Conservation (phyloP, 2,113 vertebrate species). For the Oostethus manadensis region DNA sequence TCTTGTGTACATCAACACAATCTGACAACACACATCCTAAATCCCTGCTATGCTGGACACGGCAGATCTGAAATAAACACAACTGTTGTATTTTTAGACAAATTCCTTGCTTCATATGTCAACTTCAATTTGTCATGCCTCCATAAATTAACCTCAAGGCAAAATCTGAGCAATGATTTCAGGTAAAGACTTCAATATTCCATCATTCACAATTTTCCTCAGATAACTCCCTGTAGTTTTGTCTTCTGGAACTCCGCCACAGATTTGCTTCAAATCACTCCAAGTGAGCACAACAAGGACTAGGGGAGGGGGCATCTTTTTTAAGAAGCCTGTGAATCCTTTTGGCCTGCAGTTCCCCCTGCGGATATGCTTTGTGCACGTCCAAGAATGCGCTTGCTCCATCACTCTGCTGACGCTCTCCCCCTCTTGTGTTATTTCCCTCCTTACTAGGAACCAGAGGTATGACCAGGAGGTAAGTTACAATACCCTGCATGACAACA, state of each 20-base stretch:
- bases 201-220: slow-evolving; percentile 47
- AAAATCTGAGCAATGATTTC: slow-evolving; percentile 48
- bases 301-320: slow-evolving; percentile 12
- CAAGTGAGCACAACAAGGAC: slow-evolving; percentile 11
- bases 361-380: slow-evolving; percentile 46
- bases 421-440: slow-evolving; percentile 1
- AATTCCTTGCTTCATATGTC: slow-evolving; percentile 6
- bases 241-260: slow-evolving; percentile 52
- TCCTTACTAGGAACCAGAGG: slow-evolving; percentile 28
- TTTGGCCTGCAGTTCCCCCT: slow-evolving; percentile 47
- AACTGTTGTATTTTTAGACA: background rate
- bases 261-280: slow-evolving; percentile 43
- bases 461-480: slow-evolving; percentile 40
- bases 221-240: slow-evolving; percentile 50
- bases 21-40: slow-evolving; percentile 11
- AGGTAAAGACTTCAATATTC: slow-evolving; percentile 46
- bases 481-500: slow-evolving; percentile 63
- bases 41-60: background rate
- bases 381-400: slow-evolving; percentile 44
- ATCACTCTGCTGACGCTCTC: slow-evolving; percentile 28
- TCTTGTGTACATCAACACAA: slow-evolving; percentile 49
- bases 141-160: slow-evolving; percentile 23
- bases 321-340: slow-evolving; percentile 49
- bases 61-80: background rate
- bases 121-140: slow-evolving; percentile 7